phyloP scores from a whole-genome alignment of 2,797 vertebrate genomes.

The Acropternis orthonyx region DNA sequence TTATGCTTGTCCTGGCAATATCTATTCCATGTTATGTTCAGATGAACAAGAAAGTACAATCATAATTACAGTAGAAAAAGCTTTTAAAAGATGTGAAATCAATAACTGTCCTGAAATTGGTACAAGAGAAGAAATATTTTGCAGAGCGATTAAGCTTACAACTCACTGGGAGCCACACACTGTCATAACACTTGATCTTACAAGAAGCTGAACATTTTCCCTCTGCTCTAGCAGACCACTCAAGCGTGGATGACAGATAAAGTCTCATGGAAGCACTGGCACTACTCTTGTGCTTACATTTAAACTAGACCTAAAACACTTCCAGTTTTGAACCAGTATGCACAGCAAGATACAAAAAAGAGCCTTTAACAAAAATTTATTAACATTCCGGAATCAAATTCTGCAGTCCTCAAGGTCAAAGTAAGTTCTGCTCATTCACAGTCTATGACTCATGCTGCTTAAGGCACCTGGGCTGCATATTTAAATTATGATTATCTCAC shows the following conservation, averaged over 20 bases:
- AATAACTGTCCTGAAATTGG: conserved; percentile 45
- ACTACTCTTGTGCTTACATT: not conserved
- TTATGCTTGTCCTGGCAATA: conserved; percentile 12
- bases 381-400: not conserved
- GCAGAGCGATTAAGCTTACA: not conserved
- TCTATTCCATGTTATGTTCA: conserved; percentile 32
- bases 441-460: not conserved
- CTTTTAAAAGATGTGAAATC: conserved; percentile 33
- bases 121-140: conserved; percentile 38
- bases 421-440: not conserved
- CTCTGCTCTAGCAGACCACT: not conserved
- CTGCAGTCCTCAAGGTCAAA: not conserved
- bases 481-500: not conserved
- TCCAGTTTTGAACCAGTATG: not conserved
- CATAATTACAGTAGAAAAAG: conserved; percentile 24
- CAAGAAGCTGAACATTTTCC: not conserved
- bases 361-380: not conserved
- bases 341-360: not conserved
- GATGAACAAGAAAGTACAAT: conserved; percentile 12
- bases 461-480: not conserved
- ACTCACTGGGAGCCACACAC: not conserved
- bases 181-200: conserved; percentile 11
- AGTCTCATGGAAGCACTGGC: not conserved
- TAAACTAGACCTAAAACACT: not conserved
- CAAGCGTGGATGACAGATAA: not conserved